Percentiles rank a stretch among this genome's conserved stretches.
phyloP scores from a whole-genome alignment of 53 echinoderm and acorn worm species.

The Astropecten irregularis region DNA sequence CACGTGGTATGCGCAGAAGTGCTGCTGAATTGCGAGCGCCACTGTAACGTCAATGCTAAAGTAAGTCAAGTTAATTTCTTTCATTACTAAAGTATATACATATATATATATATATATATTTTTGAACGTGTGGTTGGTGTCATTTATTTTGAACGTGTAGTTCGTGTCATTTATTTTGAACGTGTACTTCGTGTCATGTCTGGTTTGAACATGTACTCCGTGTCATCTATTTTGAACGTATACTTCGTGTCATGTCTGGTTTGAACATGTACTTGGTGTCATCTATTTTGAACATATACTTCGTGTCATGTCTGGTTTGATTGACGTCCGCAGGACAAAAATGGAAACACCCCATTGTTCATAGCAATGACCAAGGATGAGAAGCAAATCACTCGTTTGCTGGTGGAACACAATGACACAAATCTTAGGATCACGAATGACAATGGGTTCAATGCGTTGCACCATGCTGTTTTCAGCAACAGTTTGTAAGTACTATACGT shows the following conservation, averaged over 20 bases:
- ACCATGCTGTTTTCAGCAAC: slow-evolving; percentile 43
- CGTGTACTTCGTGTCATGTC: no score
- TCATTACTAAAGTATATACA: no score
- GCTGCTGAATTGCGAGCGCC: background rate
- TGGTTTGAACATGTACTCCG: no score
- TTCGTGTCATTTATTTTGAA: no score
- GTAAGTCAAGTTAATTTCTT: no score
- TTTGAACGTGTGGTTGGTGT: no score
- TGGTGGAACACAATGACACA: background rate
- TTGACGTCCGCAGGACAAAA: slow-evolving; percentile 61
- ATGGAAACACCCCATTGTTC: slow-evolving; percentile 58
- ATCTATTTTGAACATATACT: no score
- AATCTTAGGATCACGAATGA: slow-evolving; percentile 56
- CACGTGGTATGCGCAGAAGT: slow-evolving; percentile 40
- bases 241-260: no score
- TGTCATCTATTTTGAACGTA: no score
- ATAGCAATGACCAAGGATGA: slow-evolving; percentile 31
- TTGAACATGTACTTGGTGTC: no score
- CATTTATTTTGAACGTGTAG: no score
- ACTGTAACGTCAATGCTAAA: slow-evolving; percentile 22
- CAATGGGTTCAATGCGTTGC: slow-evolving; percentile 65
- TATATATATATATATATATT: no score
- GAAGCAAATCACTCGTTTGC: background rate
- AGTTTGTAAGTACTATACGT: slow-evolving; percentile 64
- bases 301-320: background rate